These are phyloP conservation scores for Chloropsis hardwickii DNA, from an alignment of 2,113 vertebrate species.

Conservation along the genomic window DNA sequence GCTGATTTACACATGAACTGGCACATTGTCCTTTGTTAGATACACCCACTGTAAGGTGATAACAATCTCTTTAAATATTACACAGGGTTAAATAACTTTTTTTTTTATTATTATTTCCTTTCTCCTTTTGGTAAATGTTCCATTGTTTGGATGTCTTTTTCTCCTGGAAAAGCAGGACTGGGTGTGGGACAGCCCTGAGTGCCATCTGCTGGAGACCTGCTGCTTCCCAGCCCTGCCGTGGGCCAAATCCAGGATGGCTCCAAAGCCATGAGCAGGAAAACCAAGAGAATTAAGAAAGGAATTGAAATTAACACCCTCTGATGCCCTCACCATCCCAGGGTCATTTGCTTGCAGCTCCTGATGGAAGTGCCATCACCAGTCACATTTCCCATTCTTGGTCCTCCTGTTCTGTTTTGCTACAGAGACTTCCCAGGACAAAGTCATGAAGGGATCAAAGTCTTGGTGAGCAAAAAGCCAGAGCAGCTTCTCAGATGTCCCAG, in stretches of 20 bases:
- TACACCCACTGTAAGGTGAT: constrained; percentile 32
- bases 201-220: constrained; percentile 58
- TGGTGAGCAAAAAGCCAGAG: not conserved
- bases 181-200: constrained; percentile 44
- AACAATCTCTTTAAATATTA: constrained; percentile 60
- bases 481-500: not conserved
- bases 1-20: constrained; percentile 53
- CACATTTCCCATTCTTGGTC: not conserved
- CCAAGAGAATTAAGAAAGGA: not conserved
- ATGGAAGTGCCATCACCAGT: not conserved
- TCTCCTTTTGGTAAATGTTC: constrained; percentile 59
- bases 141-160: constrained; percentile 39
- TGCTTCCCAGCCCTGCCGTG: not conserved
- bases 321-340: not conserved
- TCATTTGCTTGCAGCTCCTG: not conserved
- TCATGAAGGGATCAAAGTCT: not conserved
- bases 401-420: not conserved
- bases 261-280: not conserved
- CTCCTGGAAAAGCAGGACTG: not conserved
- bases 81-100: constrained; percentile 50
- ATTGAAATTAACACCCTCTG: not conserved
- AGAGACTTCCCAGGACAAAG: not conserved
- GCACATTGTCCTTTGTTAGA: constrained; percentile 17
- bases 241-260: not conserved
- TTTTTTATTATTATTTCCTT: not conserved